phyloP scores from a whole-genome alignment of 2,888 invertebrate genomes.

The Crocallis elinguaria region DNA sequence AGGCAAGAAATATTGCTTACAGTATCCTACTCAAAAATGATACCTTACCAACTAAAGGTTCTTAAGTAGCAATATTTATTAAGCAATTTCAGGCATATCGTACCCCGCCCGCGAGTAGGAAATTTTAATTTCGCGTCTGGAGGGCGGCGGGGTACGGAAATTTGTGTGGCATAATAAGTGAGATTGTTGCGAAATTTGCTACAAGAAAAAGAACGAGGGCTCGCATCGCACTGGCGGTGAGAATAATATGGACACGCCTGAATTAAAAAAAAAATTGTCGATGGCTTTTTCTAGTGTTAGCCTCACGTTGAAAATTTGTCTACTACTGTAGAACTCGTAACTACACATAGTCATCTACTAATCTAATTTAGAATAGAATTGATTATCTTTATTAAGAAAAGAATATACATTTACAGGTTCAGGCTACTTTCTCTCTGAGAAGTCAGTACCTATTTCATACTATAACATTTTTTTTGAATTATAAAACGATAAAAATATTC shows the following conservation, averaged over 20 bases:
- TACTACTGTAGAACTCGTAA: too few relatives aligned
- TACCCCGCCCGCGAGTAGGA: conserved; percentile 77
- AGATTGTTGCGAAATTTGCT: conserved; percentile 85
- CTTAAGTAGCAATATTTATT: conserved; percentile 79
- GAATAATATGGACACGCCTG: conserved; percentile 50
- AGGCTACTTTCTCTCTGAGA: too few relatives aligned
- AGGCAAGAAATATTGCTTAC: conserved; percentile 8
- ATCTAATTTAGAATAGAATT: too few relatives aligned
- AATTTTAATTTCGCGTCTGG: conserved; percentile 84
- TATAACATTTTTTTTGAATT: too few relatives aligned
- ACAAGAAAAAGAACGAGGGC: conserved; percentile 85
- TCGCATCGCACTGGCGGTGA: conserved; percentile 53
- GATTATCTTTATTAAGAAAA: too few relatives aligned
- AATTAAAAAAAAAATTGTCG: not conserved
- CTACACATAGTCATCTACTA: too few relatives aligned
- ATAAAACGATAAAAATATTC: too few relatives aligned
- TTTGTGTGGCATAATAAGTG: conserved; percentile 85
- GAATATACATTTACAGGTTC: too few relatives aligned
- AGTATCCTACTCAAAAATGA: conserved; percentile 39
- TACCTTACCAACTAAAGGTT: conserved; percentile 56
- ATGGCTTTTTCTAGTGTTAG: too few relatives aligned
- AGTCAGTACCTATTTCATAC: too few relatives aligned
- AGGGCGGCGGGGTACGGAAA: conserved; percentile 79
- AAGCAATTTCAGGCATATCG: conserved; percentile 74
- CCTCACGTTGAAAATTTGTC: too few relatives aligned